phyloP scores from a whole-genome alignment of 2,888 invertebrate species.

The Bruchidius siliquastri region DNA sequence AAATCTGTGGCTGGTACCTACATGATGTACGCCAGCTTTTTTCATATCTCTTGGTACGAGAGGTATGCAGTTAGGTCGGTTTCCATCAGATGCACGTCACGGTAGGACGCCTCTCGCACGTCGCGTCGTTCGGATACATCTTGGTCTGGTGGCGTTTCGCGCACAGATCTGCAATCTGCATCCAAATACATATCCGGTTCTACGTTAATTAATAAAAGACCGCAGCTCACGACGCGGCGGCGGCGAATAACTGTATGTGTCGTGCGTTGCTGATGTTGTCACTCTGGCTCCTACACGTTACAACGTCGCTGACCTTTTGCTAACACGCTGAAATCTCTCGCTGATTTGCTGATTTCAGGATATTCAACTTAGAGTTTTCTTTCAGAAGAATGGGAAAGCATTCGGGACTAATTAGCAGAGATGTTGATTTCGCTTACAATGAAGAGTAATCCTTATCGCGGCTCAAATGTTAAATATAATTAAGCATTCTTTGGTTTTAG shows the following conservation, averaged over 20 bases:
- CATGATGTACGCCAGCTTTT: too few relatives aligned
- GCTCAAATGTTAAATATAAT: too few relatives aligned
- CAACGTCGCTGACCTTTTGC: neutral
- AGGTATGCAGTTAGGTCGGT: neutral
- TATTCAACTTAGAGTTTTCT: neutral
- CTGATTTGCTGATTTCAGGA: neutral
- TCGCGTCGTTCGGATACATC: neutral
- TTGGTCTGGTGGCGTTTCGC: neutral
- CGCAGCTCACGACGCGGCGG: neutral
- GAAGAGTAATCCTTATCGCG: too few relatives aligned
- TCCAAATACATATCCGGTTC: neutral
- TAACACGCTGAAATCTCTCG: neutral
- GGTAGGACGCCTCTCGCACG: neutral
- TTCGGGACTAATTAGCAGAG: too few relatives aligned
- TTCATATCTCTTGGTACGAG: neutral
- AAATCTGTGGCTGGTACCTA: too few relatives aligned
- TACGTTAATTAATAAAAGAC: neutral
- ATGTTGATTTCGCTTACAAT: too few relatives aligned
- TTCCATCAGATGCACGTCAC: neutral
- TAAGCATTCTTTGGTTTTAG: too few relatives aligned
- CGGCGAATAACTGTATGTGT: neutral
- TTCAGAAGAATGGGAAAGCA: too few relatives aligned
- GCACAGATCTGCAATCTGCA: neutral
- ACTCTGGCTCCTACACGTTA: neutral
- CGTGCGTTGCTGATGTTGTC: neutral